These are phyloP conservation scores for Orgyia antiqua DNA, from an alignment of 2,888 invertebrate species.

Conservation along the genomic window DNA sequence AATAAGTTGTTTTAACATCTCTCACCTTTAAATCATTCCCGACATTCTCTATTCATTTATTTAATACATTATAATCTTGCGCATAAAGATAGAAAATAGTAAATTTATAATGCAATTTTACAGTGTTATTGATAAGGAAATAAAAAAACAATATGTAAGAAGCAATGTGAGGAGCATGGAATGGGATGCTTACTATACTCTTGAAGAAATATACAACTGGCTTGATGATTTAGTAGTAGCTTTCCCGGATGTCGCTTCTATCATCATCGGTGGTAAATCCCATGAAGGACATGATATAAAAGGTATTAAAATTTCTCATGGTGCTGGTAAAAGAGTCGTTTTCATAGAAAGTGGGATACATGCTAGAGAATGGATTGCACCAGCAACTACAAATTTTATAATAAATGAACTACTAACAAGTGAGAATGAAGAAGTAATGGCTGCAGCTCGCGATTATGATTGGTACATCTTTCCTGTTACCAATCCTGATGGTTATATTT, in stretches of 20 bases:
- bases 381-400: constrained; percentile 80
- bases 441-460: constrained; percentile 77
- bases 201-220: constrained; percentile 80
- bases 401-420: constrained; percentile 80
- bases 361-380: constrained; percentile 87
- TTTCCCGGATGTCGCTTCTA: constrained; percentile 63
- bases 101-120: no score
- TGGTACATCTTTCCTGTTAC: constrained; percentile 87
- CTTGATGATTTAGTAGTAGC: constrained; percentile 63
- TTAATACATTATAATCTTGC: no score
- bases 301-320: constrained; percentile 69
- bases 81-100: no score
- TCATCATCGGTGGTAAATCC: constrained; percentile 53
- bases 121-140: constrained; percentile 73
- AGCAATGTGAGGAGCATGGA: constrained; percentile 50
- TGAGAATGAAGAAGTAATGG: constrained; percentile 51
- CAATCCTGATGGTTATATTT: constrained; percentile 88
- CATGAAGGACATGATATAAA: constrained; percentile 64
- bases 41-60: no score
- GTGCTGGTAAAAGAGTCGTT: constrained; percentile 42
- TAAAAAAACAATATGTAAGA: constrained; percentile 40
- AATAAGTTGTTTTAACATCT: no score
- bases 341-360: constrained; percentile 80
- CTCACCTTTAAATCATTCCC: no score
- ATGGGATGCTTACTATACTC: constrained; percentile 79